These are phyloP conservation scores for Nerophis ophidion DNA, from an alignment of 2,113 vertebrate genomes.

Conservation along the genomic window DNA sequence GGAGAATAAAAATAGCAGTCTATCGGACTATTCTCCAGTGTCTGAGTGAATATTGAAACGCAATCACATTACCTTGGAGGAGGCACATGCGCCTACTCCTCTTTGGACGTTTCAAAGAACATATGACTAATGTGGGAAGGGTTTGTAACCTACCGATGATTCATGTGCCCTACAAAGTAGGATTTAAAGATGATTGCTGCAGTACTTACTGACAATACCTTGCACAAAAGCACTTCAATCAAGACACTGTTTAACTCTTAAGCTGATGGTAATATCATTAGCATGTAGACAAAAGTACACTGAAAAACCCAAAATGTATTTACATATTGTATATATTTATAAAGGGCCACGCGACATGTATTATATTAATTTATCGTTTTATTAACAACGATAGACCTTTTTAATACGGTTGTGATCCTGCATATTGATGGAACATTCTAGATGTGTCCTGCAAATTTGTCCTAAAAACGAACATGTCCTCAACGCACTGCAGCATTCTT, in stretches of 20 bases:
- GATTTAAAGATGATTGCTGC: slow-evolving; percentile 54
- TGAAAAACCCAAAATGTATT: no score
- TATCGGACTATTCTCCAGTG: slow-evolving; percentile 30
- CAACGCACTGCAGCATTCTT: no score
- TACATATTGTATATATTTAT: no score
- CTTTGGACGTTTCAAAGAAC: slow-evolving; percentile 31
- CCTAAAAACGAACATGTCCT: no score
- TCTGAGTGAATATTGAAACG: slow-evolving; percentile 43
- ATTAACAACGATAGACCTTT: no score
- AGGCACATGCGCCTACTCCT: slow-evolving; percentile 40
- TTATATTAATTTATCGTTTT: no score
- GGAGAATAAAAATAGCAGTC: slow-evolving; percentile 57
- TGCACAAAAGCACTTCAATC: slow-evolving; percentile 61
- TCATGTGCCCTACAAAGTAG: slow-evolving; percentile 36
- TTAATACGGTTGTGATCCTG: no score
- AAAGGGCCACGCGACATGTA: no score
- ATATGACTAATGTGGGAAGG: slow-evolving; percentile 34
- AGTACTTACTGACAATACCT: slow-evolving; percentile 38
- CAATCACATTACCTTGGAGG: slow-evolving; percentile 36
- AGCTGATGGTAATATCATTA: slow-evolving; percentile 25
- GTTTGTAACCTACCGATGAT: slow-evolving; percentile 38
- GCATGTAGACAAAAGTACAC: slow-evolving; percentile 12
- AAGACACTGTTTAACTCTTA: slow-evolving; percentile 35
- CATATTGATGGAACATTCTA: no score
- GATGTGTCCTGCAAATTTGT: no score